Base-by-base conservation (phyloP, 2,797 vertebrate genomes). In the Antrozous pallidus region DNA sequence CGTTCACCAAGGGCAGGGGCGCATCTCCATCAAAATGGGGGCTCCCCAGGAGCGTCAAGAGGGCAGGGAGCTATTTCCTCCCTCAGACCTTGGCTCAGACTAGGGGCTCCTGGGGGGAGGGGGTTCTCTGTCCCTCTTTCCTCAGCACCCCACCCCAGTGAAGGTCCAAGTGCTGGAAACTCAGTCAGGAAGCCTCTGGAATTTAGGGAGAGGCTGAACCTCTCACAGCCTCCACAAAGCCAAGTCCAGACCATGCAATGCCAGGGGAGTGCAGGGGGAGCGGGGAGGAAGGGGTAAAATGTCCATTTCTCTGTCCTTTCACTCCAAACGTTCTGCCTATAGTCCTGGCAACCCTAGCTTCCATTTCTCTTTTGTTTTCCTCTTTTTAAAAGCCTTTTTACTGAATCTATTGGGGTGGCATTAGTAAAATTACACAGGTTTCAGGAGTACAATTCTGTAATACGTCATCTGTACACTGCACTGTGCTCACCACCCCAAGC, bases 241-340 rank as follows among this genome's bases (percentile, higher is more conserved):
- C 10, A 0, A 58, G 36, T 31, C 11, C 8, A 13, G 31, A 36
- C 45, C 17, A 0, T 0, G 26, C 6, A 0, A n/a, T 16, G 0
- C 3, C 0, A 9, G 24, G 38, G 28, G 31, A 24, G 17, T 8
- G 4, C 0, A 5, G 1, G 4, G 22, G 1, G 4, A 6, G 18
- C 42, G 10, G 8, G 1, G 51, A n/a, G n/a, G n/a, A n/a, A n/a
- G 20, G 18, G 11, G 45, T 47, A 13, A 16, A 24, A 11, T 2
- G 3, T 8, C 73, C 56, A 10, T 2, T 22, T n/a, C 26, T 79
- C 51, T 13, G 49, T 45, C 31, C 75, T 42, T 31, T 20, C 31
- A 8, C 40, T 73, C 33, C 31, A 38, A 5, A 2, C 38, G 49
- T 22, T 42, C 28, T 2, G 9, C 81, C 83, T 5, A 3, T 18